Evolutionary conservation across 2,797 vertebrate genomes (phyloP), one percentile per base, ranked within the genome.

Genomic region (Pangasius krempfi): DNA sequence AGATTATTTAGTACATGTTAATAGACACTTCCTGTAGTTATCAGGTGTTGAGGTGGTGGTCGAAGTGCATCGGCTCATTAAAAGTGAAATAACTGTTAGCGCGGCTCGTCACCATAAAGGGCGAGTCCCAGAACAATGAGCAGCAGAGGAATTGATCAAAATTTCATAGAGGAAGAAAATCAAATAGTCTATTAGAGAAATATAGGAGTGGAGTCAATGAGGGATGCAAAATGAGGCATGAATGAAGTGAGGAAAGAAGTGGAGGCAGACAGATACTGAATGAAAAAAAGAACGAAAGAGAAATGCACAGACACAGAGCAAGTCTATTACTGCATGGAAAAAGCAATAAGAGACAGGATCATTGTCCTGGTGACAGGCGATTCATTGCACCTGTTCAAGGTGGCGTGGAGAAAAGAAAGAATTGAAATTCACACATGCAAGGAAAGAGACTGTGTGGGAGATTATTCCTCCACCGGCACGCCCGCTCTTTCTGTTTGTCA

Each of bases 171-270:
- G 93, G 54, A 62, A 90, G 84, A 72, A 94, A 94, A 94, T 95
- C 91, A 93, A 95, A 95, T 94, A 92, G 94, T 92, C 93, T 94
- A 94, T 96, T 95, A 94, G 91, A 93, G 93, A 95, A 94, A 94
- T 94, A 93, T 91, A 94, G 86, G 91, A 94, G 92, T 92, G 89
- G 90, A 93, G 92, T 92, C 91, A 93, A 94, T 94, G 94, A 94
- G 94, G 92, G 90, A 90, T 90, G 93, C 56, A 44, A 60, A 86
- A 75, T n/a, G 52, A 75, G 68, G 70, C 70, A 75, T 40, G 70
- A 86, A 86, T 58, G 72, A 22, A 33, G 83, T 60, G 5, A 70
- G n/a, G 70, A 37, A 75, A 89, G 40, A 66, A 56, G 33, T 22
- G 30, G 18, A 76, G n/a, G 47, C 25, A 86, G 89, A 91, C 89